These are phyloP conservation scores for Nasonovia ribisnigri DNA, from an alignment of 2,888 invertebrate species.

Conservation along the genomic window DNA sequence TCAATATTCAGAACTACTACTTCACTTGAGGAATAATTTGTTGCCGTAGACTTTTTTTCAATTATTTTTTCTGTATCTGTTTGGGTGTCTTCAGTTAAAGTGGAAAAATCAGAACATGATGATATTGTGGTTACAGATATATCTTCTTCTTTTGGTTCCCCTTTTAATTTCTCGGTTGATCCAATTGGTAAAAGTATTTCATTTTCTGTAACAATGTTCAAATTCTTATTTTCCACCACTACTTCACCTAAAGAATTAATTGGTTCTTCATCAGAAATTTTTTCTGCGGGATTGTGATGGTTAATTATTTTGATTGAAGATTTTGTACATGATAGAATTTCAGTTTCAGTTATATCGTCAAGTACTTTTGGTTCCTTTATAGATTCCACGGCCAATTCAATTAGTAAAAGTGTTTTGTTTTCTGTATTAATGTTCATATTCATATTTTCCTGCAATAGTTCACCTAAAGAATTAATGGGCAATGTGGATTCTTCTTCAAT, in stretches of 20 bases:
- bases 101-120: neutral
- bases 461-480: too few species aligned
- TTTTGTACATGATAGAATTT: too few species aligned
- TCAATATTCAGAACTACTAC: too few species aligned
- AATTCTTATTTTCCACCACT: rapidly evolving
- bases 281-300: neutral
- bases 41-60: neutral
- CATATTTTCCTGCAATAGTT: too few species aligned
- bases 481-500: neutral
- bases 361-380: too few species aligned
- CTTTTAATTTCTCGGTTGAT: neutral
- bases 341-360: too few species aligned
- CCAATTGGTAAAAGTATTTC: neutral
- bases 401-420: too few species aligned
- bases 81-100: rapidly evolving
- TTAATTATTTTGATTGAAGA: too few species aligned
- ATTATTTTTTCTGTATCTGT: neutral
- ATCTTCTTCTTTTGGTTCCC: neutral
- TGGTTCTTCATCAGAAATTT: neutral
- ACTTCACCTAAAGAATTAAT: too few species aligned
- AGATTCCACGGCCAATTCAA: too few species aligned
- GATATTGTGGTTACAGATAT: neutral
- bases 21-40: too few species aligned
- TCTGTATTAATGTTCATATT: too few species aligned
- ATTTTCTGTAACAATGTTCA: rapidly evolving